Conservation (phyloP, 2,888 invertebrate species). For the Ptilodon capucinus region DNA sequence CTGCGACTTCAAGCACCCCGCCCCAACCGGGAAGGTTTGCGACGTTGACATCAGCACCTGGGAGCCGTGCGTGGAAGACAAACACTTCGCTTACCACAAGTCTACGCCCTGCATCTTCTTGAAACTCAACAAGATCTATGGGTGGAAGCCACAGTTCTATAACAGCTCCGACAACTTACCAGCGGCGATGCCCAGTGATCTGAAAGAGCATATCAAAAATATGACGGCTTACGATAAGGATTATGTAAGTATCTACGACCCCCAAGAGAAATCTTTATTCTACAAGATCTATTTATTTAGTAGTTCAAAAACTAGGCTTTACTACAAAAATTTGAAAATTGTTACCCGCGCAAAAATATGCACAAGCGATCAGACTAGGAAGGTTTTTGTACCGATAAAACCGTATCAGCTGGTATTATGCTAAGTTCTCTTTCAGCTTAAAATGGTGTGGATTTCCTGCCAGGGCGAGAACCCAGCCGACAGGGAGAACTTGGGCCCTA, state of each 20-base stretch:
- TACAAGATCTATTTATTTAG: no score
- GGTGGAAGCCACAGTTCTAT: conserved; percentile 93
- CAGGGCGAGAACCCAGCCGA: conserved; percentile 97
- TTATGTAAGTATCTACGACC: conserved; percentile 67
- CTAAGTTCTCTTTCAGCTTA: conserved; percentile 76
- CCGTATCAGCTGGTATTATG: not conserved
- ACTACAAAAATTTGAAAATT: no score
- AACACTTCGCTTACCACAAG: conserved; percentile 94
- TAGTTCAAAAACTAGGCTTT: no score
- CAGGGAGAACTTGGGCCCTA: conserved; percentile 93
- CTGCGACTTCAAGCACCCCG: conserved; percentile 88
- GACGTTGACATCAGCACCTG: conserved; percentile 92
- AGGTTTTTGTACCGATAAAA: no score
- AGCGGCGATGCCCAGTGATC: conserved; percentile 86
- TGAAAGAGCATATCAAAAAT: conserved; percentile 86
- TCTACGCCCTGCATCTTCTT: conserved; percentile 97
- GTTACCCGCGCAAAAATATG: no score
- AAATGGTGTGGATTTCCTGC: conserved; percentile 96
- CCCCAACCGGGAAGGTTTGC: conserved; percentile 90
- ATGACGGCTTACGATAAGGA: conserved; percentile 74
- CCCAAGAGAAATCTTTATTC: no score
- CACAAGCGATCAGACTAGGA: no score
- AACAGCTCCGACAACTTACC: conserved; percentile 88
- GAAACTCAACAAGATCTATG: conserved; percentile 97
- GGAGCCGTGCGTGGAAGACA: conserved; percentile 91